These are phyloP conservation scores for Lepus europaeus DNA, from an alignment of 2,113 vertebrate species.

Conservation along the genomic window DNA sequence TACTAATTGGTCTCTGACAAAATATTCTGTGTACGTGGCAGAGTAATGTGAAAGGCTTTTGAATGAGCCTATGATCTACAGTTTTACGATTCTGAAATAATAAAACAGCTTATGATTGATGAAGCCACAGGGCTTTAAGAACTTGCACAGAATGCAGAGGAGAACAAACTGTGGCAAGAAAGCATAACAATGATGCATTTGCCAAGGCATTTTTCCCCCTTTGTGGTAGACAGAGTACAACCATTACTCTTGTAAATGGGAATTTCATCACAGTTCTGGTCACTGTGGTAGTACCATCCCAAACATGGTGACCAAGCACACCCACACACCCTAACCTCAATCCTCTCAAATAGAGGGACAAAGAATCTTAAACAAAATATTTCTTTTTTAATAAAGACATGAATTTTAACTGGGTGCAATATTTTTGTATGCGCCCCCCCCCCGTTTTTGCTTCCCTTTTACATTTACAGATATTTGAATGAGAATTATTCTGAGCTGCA, in stretches of 20 bases:
- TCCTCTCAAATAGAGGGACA: slow-evolving; percentile 74
- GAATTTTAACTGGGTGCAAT: slow-evolving; percentile 59
- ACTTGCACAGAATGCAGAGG: slow-evolving; percentile 77
- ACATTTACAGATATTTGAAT: slow-evolving; percentile 65
- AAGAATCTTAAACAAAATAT: slow-evolving; percentile 70
- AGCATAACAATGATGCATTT: slow-evolving; percentile 82
- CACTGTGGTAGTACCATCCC: slow-evolving; percentile 79
- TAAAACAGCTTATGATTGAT: slow-evolving; percentile 81
- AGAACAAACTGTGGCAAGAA: slow-evolving; percentile 81
- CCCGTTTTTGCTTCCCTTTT: not conserved
- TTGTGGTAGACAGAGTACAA: slow-evolving; percentile 72
- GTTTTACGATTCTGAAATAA: slow-evolving; percentile 69
- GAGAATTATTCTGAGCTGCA: not conserved
- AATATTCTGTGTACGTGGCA: slow-evolving; percentile 1
- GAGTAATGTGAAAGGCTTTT: slow-evolving; percentile 34
- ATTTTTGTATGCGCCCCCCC: not conserved
- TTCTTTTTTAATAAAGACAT: slow-evolving; percentile 36
- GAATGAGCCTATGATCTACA: slow-evolving; percentile 6
- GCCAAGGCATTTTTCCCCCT: slow-evolving; percentile 51
- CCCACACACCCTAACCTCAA: not conserved
- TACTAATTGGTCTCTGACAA: slow-evolving; percentile 58
- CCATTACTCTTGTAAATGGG: slow-evolving; percentile 80
- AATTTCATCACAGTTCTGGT: slow-evolving; percentile 82
- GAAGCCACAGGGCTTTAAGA: slow-evolving; percentile 69
- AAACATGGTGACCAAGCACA: slow-evolving; percentile 56